These are phyloP conservation scores for Porites lobata DNA, from an alignment of 92 coral and sea anemone species.

Conservation along the genomic window DNA sequence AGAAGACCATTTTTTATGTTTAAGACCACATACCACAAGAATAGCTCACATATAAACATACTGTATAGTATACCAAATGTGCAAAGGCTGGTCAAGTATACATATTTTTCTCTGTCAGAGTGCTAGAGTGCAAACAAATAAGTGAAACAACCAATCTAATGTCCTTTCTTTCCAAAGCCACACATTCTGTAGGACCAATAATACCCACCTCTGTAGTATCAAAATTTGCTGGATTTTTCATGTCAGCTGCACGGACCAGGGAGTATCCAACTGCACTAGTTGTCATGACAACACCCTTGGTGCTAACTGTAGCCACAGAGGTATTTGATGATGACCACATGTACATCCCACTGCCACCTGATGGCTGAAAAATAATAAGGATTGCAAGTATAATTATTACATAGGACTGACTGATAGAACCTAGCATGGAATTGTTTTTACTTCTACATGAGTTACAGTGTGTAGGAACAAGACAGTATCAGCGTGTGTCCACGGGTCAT, in stretches of 20 bases:
- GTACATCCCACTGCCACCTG: slow-evolving; percentile 96
- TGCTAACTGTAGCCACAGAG: slow-evolving; percentile 90
- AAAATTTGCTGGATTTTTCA: slow-evolving; percentile 86
- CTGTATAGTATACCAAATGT: too few species aligned
- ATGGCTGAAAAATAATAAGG: slow-evolving; percentile 63
- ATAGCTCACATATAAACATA: too few species aligned
- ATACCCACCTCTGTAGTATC: slow-evolving; percentile 83
- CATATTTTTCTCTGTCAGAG: too few species aligned
- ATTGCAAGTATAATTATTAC: background rate
- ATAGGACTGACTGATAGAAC: background rate
- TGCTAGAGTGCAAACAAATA: too few species aligned
- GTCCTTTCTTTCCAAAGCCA: too few species aligned
- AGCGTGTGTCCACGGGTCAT: too few species aligned
- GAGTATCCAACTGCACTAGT: slow-evolving; percentile 85
- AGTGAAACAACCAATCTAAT: background rate
- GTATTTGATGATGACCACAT: slow-evolving; percentile 89
- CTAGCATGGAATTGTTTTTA: background rate
- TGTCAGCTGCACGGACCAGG: slow-evolving; percentile 93
- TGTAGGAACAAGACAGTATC: too few species aligned
- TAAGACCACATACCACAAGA: too few species aligned
- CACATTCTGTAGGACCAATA: background rate
- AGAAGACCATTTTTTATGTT: background rate
- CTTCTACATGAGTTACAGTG: background rate
- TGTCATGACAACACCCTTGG: slow-evolving; percentile 90
- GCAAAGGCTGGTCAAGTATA: too few species aligned